A percentile compares a stretch with the other conserved stretches of the same genome.
Evolutionary conservation across 2,113 vertebrate species (phyloP).

Genomic region (Protomyctophum bolini): DNA sequence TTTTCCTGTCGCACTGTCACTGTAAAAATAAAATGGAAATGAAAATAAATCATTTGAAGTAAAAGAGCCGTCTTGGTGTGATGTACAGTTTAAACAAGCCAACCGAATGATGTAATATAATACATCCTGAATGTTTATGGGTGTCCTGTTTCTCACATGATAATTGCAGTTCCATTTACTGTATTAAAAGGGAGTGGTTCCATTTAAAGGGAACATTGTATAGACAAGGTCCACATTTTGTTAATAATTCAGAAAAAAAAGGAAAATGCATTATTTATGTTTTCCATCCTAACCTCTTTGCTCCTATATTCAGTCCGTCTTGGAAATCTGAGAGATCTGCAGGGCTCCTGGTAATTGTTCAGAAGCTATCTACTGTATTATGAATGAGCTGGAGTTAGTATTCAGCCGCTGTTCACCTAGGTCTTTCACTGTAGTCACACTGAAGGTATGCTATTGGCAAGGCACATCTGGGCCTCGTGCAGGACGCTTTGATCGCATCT

Average conservation of each 20-base stretch:
- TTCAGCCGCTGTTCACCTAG: slow-evolving; percentile 46
- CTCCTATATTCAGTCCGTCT: slow-evolving; percentile 12
- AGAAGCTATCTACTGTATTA: slow-evolving; percentile 54
- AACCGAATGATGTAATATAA: no score
- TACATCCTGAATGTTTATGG: background rate
- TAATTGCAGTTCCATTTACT: background rate
- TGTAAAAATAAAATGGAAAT: no score
- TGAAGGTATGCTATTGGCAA: slow-evolving; percentile 51
- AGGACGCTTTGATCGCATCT: slow-evolving; percentile 72
- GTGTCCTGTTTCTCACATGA: background rate
- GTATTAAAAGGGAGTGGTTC: background rate
- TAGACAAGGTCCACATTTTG: slow-evolving; percentile 17
- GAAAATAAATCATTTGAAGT: no score
- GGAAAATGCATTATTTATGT: slow-evolving; percentile 33
- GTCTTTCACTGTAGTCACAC: slow-evolving; percentile 42
- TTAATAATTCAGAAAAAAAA: slow-evolving; percentile 4
- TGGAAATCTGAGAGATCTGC: slow-evolving; percentile 25
- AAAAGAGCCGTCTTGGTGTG: no score
- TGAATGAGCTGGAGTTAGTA: slow-evolving; percentile 63
- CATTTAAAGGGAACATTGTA: background rate
- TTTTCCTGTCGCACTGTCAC: no score
- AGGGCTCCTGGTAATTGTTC: slow-evolving; percentile 33
- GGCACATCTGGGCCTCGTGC: slow-evolving; percentile 49
- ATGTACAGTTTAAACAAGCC: no score
- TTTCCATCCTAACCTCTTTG: slow-evolving; percentile 22